These are phyloP conservation scores for Zygaena filipendulae DNA, from an alignment of 2,888 invertebrate species.

Conservation along the genomic window DNA sequence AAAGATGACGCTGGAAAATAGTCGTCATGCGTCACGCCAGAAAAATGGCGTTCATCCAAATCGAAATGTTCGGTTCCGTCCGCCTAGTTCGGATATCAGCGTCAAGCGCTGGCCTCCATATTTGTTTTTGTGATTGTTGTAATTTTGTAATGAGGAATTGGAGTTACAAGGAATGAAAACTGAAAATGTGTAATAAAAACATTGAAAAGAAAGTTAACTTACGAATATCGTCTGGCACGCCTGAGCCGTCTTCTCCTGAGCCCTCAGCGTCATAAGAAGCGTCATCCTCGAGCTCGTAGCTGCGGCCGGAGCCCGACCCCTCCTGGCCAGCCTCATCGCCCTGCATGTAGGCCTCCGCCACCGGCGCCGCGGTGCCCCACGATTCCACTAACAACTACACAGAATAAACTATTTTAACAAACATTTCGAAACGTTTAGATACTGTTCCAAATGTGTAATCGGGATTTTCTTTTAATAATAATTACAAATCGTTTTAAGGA, in stretches of 20 bases:
- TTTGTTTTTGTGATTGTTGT: too few species aligned
- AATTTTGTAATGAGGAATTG: too few species aligned
- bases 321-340: conserved; percentile 68
- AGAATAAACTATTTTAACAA: too few species aligned
- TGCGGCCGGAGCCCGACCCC: conserved; percentile 70
- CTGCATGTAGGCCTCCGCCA: conserved; percentile 64
- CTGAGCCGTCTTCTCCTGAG: conserved; percentile 58
- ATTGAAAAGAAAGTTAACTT: too few species aligned
- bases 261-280: conserved; percentile 60
- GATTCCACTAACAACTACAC: conserved; percentile 46
- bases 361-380: conserved; percentile 32
- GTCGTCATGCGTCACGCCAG: too few species aligned
- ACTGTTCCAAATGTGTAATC: conserved; percentile 3
- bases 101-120: too few species aligned
- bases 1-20: too few species aligned
- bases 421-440: conserved; percentile 1
- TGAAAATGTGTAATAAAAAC: too few species aligned
- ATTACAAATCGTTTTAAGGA: conserved; percentile 1
- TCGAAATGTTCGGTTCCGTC: too few species aligned
- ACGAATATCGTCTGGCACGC: conserved; percentile 32
- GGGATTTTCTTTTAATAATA: conserved; percentile 1
- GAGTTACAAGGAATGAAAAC: too few species aligned
- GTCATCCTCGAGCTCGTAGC: conserved; percentile 56
- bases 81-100: too few species aligned
- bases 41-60: too few species aligned